Evolutionary conservation across 1,140 invertebrate genomes (phyloP).

Genomic region (Melipona quadrifasciata): DNA sequence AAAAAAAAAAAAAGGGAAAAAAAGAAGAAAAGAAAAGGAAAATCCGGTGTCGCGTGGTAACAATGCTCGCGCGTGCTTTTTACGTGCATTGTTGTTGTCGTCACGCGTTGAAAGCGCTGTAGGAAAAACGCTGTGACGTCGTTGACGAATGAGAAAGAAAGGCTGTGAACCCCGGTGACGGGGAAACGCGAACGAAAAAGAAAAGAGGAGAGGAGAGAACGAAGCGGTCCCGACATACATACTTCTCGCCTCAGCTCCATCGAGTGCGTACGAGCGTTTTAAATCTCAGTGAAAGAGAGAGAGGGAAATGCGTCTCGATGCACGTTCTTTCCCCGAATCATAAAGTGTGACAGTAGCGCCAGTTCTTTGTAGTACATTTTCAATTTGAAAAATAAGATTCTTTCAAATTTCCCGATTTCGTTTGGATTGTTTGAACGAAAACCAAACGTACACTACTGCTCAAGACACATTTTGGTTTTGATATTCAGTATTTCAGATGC

Average conservation of each 20-base stretch:
- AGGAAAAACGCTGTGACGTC: neutral
- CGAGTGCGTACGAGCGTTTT: neutral
- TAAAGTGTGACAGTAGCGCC: neutral
- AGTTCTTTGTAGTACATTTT: neutral
- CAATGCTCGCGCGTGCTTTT: slow-evolving; percentile 21
- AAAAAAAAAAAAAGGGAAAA: too few relatives aligned
- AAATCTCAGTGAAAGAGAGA: neutral
- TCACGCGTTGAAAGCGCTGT: slow-evolving; percentile 3
- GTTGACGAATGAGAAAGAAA: slow-evolving; percentile 22
- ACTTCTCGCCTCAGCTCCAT: neutral
- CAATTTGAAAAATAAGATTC: neutral
- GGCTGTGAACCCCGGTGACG: neutral
- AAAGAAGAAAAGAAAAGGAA: too few relatives aligned
- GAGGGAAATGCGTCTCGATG: neutral
- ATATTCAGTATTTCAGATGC: too few relatives aligned
- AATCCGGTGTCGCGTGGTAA: neutral
- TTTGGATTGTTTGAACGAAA: neutral
- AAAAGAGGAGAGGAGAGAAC: neutral
- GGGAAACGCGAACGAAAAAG: neutral
- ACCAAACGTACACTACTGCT: too few relatives aligned
- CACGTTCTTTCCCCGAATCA: neutral
- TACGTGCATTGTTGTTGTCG: neutral
- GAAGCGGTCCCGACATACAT: neutral
- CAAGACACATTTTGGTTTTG: too few relatives aligned
- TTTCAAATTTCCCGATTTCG: neutral